Evolutionary conservation across 2,113 vertebrate species (phyloP).

Genomic region (Calcarius ornatus): DNA sequence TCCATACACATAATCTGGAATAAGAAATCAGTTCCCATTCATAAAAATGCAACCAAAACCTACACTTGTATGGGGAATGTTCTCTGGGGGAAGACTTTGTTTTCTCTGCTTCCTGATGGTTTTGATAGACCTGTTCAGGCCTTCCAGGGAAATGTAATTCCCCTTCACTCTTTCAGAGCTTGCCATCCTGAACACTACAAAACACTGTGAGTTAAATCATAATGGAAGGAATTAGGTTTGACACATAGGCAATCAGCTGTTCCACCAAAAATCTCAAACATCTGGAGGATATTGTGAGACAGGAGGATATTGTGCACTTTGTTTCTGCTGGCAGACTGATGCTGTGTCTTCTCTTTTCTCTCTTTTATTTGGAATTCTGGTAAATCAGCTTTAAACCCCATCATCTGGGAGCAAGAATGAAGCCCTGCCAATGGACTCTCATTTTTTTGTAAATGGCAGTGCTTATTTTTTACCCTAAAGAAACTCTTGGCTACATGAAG

Average conservation of each 20-base stretch:
- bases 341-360: not conserved
- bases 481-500: not conserved
- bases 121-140: slow-evolving; percentile 62
- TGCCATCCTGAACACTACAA: slow-evolving; percentile 68
- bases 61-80: not conserved
- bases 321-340: not conserved
- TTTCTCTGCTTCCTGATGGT: slow-evolving; percentile 76
- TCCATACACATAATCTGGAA: slow-evolving; percentile 79
- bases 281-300: not conserved
- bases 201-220: slow-evolving; percentile 44
- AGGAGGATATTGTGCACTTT: not conserved
- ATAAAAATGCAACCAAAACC: not conserved
- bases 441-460: not conserved
- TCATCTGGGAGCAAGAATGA: not conserved
- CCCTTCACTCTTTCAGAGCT: slow-evolving; percentile 62
- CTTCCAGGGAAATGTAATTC: slow-evolving; percentile 75
- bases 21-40: not conserved
- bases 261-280: not conserved
- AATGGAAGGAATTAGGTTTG: not conserved
- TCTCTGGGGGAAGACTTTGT: not conserved
- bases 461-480: not conserved
- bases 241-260: not conserved
- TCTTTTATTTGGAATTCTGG: not conserved
- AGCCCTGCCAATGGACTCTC: not conserved
- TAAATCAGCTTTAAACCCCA: not conserved